Evolutionary conservation across 2,888 invertebrate species (phyloP).

Genomic region (Drymonia ruficornis): DNA sequence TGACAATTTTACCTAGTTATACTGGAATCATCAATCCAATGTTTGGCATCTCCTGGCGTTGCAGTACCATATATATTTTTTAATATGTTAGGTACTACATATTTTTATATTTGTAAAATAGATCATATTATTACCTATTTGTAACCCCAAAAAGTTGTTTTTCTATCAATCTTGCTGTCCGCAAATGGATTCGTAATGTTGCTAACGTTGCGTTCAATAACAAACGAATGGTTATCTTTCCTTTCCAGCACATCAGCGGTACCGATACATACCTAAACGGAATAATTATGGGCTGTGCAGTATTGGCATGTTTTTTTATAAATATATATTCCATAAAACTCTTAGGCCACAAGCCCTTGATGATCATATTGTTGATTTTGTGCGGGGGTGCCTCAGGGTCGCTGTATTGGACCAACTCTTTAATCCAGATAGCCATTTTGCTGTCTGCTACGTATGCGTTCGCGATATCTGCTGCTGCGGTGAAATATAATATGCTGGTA

Average conservation of each 20-base stretch:
- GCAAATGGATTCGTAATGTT: too few relatives aligned
- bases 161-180: too few relatives aligned
- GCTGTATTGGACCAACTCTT: constrained; percentile 54
- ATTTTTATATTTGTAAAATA: too few relatives aligned
- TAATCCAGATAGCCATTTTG: constrained; percentile 52
- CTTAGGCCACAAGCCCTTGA: constrained; percentile 49
- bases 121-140: too few relatives aligned
- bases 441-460: constrained; percentile 54
- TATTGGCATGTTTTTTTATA: constrained; percentile 42
- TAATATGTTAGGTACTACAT: too few relatives aligned
- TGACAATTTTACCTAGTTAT: too few relatives aligned
- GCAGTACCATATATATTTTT: too few relatives aligned
- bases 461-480: constrained; percentile 50
- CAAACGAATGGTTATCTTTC: constrained; percentile 4
- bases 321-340: constrained; percentile 45
- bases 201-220: background rate
- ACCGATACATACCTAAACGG: constrained; percentile 55
- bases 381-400: constrained; percentile 44
- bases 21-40: too few relatives aligned
- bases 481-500: constrained; percentile 53
- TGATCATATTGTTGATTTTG: constrained; percentile 42
- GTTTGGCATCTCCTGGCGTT: too few relatives aligned
- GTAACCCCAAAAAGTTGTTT: too few relatives aligned
- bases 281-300: constrained; percentile 49
- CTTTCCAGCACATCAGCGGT: constrained; percentile 54